These are phyloP conservation scores for Ypsolopha sequella DNA, from an alignment of 2,888 invertebrate genomes.

Conservation along the genomic window DNA sequence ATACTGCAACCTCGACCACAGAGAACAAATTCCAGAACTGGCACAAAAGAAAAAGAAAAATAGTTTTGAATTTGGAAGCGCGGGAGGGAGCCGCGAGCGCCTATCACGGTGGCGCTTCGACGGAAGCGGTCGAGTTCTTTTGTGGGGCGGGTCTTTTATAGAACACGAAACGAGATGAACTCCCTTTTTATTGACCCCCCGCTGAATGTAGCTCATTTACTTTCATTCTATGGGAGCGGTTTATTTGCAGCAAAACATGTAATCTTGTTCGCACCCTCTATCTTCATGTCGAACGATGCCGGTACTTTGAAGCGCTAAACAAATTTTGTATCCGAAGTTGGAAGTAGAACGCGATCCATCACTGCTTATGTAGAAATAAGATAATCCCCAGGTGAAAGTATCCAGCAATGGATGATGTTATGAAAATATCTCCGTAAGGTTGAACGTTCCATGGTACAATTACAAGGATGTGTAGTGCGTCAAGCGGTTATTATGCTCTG, in stretches of 20 bases:
- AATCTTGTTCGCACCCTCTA: conserved; percentile 49
- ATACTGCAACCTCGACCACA: too few species aligned
- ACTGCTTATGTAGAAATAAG: too few species aligned
- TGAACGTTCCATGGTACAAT: not conserved
- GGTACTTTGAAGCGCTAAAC: too few species aligned
- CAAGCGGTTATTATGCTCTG: conserved; percentile 25
- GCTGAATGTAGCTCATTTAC: conserved; percentile 60
- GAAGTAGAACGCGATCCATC: too few species aligned
- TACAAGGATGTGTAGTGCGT: conserved; percentile 22
- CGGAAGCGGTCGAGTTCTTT: conserved; percentile 21
- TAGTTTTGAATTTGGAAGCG: conserved; percentile 16
- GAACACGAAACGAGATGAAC: conserved; percentile 9
- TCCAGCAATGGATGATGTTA: conserved; percentile 8
- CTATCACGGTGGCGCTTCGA: conserved; percentile 27
- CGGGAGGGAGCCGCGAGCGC: conserved; percentile 29
- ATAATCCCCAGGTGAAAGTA: too few species aligned
- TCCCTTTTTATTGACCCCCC: conserved; percentile 45
- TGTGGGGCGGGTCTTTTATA: not conserved
- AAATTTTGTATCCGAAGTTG: too few species aligned
- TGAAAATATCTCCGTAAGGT: not conserved
- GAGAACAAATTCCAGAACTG: too few species aligned
- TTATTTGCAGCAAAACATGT: conserved; percentile 42
- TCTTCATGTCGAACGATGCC: conserved; percentile 23
- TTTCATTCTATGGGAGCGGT: conserved; percentile 46
- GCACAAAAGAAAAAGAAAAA: conserved; percentile 7